Percentiles rank a stretch among this genome's conserved stretches.
These are phyloP conservation scores for Acromyrmex charruanus DNA, from an alignment of 1,140 invertebrate genomes.

Conservation along the genomic window DNA sequence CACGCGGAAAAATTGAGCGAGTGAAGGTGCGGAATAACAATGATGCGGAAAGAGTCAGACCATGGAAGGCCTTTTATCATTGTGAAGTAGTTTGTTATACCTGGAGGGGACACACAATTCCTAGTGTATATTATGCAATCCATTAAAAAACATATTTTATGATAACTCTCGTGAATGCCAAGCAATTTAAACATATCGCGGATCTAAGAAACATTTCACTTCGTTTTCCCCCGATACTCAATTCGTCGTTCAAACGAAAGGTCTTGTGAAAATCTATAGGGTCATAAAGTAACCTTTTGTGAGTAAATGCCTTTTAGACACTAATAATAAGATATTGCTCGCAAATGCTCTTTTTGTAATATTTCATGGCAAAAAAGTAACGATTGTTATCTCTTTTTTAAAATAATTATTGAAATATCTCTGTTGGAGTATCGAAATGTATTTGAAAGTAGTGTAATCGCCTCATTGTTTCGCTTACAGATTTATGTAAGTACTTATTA, in stretches of 20 bases:
- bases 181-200: not conserved
- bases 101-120: not conserved
- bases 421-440: not conserved
- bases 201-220: slow-evolving; percentile 21
- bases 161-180: not conserved
- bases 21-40: slow-evolving; percentile 28
- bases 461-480: not conserved
- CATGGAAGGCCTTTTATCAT: slow-evolving; percentile 1
- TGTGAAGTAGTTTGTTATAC: slow-evolving; percentile 3
- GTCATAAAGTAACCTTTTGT: not conserved
- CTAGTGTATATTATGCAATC: not conserved
- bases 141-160: slow-evolving; percentile 36
- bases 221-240: not conserved
- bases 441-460: not conserved
- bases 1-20: not conserved
- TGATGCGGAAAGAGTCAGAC: not conserved
- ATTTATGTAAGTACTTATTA: not conserved
- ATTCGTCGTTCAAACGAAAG: not conserved
- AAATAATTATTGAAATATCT: not conserved
- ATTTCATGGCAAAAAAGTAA: not conserved
- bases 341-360: not conserved
- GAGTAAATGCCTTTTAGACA: not conserved
- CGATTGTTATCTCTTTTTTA: not conserved
- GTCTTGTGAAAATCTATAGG: not conserved
- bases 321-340: slow-evolving; percentile 26